A percentile compares a stretch with the other conserved stretches of the same genome.
Evolutionary conservation across 1,140 invertebrate species (phyloP).

Genomic region (Drosophila virilis): DNA sequence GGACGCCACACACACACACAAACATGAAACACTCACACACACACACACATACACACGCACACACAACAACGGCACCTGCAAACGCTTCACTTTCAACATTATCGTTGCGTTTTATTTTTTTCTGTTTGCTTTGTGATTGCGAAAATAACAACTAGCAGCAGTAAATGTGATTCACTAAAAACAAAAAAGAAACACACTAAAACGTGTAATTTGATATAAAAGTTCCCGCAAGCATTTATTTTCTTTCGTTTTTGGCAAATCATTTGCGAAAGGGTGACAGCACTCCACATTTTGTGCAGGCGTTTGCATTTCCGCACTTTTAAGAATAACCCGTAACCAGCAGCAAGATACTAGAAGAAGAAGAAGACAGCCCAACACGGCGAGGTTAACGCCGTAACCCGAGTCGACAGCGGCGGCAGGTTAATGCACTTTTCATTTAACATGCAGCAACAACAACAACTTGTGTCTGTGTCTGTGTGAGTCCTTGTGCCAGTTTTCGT

Average conservation of each 20-base stretch:
- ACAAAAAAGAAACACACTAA: constrained; percentile 39
- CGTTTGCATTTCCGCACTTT: constrained; percentile 68
- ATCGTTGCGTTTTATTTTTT: constrained; percentile 76
- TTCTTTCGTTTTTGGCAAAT: constrained; percentile 19
- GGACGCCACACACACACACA: constrained; percentile 28
- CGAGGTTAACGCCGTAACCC: constrained; percentile 63
- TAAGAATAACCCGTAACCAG: constrained; percentile 26
- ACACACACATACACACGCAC: constrained; percentile 16
- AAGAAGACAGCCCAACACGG: constrained; percentile 1
- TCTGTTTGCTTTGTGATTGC: constrained; percentile 69
- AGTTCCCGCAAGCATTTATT: constrained; percentile 53
- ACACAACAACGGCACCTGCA: constrained; percentile 51
- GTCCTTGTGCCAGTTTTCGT: constrained; percentile 71
- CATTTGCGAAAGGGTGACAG: constrained; percentile 43
- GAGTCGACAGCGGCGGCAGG: constrained; percentile 57
- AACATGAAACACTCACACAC: constrained; percentile 3
- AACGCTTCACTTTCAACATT: constrained; percentile 75
- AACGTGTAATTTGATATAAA: constrained; percentile 64
- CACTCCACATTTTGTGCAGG: constrained; percentile 57
- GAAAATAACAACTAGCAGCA: constrained; percentile 57
- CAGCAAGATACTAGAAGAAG: constrained; percentile 9
- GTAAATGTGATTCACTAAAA: constrained; percentile 43
- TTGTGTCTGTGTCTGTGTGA: constrained; percentile 7
- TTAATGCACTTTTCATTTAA: constrained; percentile 64
- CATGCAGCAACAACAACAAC: constrained; percentile 14